These are phyloP conservation scores for Pseudoatta argentina DNA, from an alignment of 1,140 invertebrate genomes.

Conservation along the genomic window DNA sequence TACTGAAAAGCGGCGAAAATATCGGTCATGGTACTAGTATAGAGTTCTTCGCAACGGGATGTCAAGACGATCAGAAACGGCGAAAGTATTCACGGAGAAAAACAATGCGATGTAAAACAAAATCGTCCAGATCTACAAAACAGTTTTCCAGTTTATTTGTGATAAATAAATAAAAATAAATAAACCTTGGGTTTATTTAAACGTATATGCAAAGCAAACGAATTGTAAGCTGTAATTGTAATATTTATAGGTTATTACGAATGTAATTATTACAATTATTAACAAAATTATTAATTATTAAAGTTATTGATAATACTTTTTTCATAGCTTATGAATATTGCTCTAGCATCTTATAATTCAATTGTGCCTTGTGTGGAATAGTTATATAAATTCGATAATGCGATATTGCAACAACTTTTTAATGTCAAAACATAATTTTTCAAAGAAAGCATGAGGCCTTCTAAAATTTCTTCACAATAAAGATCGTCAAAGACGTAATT, in stretches of 20 bases:
- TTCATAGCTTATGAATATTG: background rate
- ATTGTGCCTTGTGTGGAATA: background rate
- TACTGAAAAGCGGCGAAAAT: constrained; percentile 45
- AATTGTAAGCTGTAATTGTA: background rate
- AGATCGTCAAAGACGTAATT: background rate
- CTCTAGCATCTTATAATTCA: background rate
- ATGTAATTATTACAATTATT: constrained; percentile 3
- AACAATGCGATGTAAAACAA: constrained; percentile 70
- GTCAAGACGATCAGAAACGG: constrained; percentile 61
- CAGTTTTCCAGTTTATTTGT: constrained; percentile 41
- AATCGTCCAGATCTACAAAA: constrained; percentile 70
- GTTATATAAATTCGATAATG: constrained; percentile 10
- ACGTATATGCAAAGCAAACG: background rate
- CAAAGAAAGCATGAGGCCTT: background rate
- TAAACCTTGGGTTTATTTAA: constrained; percentile 4
- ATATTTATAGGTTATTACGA: background rate
- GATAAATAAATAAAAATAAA: constrained; percentile 30
- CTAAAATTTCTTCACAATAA: background rate
- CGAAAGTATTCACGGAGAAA: constrained; percentile 61
- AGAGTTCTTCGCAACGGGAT: constrained; percentile 75
- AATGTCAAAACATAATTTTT: constrained; percentile 12
- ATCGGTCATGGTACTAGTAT: constrained; percentile 68
- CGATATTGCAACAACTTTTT: background rate
- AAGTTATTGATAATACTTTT: background rate
- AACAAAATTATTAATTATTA: too few relatives aligned